Evolutionary conservation across 2,888 invertebrate species (phyloP).

Genomic region (Hemaris fuciformis): DNA sequence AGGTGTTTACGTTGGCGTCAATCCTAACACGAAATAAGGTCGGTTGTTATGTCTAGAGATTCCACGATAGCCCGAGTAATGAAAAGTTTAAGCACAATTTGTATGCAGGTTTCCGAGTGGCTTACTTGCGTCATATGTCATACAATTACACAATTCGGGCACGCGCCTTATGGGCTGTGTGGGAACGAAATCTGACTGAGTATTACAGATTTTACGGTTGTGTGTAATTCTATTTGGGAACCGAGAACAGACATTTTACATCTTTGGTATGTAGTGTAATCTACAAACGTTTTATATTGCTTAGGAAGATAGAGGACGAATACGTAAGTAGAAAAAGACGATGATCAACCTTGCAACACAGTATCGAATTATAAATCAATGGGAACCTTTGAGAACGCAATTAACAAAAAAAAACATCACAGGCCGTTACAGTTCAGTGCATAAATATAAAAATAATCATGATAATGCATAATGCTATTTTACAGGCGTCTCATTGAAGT

Average conservation of each 20-base stretch:
- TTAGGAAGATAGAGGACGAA: too few relatives aligned
- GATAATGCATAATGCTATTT: constrained; percentile 63
- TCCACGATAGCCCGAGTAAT: constrained; percentile 9
- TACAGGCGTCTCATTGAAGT: constrained; percentile 67
- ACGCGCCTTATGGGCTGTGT: constrained; percentile 36
- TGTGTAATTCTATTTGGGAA: background rate
- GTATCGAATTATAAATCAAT: background rate
- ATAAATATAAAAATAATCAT: constrained; percentile 56
- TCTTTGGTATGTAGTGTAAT: background rate
- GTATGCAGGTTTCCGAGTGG: constrained; percentile 5
- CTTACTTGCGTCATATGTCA: constrained; percentile 8
- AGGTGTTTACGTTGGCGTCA: constrained; percentile 12
- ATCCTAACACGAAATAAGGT: constrained; percentile 5
- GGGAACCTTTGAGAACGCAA: background rate
- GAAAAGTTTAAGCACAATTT: constrained; percentile 5
- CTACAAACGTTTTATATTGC: too few relatives aligned
- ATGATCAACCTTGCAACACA: too few relatives aligned
- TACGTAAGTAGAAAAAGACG: background rate
- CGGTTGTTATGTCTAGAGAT: background rate
- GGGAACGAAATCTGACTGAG: constrained; percentile 22
- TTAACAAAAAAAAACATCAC: constrained; percentile 31
- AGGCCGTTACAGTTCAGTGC: constrained; percentile 35
- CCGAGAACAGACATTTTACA: background rate
- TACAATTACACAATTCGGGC: constrained; percentile 41
- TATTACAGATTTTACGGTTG: constrained; percentile 7